These are phyloP conservation scores for Stigmatopora argus DNA, from an alignment of 2,113 vertebrate genomes.

Conservation along the genomic window DNA sequence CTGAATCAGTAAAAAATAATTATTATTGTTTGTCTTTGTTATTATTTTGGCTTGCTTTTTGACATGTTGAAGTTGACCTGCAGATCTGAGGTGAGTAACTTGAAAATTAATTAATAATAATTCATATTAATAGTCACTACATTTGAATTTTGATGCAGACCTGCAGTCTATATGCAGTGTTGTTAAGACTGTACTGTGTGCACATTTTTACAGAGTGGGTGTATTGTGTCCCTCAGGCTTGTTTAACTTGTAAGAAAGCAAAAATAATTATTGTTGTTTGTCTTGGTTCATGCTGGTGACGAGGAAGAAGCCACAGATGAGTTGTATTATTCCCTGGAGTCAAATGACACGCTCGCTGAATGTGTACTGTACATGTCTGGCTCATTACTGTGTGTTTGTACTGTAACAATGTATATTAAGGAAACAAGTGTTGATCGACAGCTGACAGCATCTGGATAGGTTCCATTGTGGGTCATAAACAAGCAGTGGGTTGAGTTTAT, in stretches of 20 bases:
- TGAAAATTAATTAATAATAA: background rate
- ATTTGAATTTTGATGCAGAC: background rate
- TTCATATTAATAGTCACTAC: background rate
- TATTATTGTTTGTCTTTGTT: no score
- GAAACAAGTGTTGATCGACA: slow-evolving; percentile 57
- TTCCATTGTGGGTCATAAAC: slow-evolving; percentile 67
- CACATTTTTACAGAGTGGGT: slow-evolving; percentile 49
- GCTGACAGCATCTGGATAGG: slow-evolving; percentile 67
- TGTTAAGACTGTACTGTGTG: slow-evolving; percentile 22
- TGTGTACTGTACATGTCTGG: slow-evolving; percentile 14
- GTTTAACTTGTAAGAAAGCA: slow-evolving; percentile 53
- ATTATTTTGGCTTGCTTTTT: no score
- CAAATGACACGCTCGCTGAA: slow-evolving; percentile 30
- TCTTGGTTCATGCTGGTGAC: slow-evolving; percentile 39
- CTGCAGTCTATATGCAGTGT: slow-evolving; percentile 3
- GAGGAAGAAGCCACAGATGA: slow-evolving; percentile 44
- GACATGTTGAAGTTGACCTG: no score
- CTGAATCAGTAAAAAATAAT: no score
- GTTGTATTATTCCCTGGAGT: slow-evolving; percentile 46
- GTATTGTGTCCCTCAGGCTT: slow-evolving; percentile 58
- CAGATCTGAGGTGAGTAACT: no score
- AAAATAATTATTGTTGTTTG: slow-evolving; percentile 40
- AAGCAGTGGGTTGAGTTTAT: slow-evolving; percentile 45
- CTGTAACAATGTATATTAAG: slow-evolving; percentile 32
- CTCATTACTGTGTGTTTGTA: slow-evolving; percentile 4